These are phyloP conservation scores for Eulemur macaco DNA, from an alignment of 2,113 vertebrate genomes.

Conservation along the genomic window DNA sequence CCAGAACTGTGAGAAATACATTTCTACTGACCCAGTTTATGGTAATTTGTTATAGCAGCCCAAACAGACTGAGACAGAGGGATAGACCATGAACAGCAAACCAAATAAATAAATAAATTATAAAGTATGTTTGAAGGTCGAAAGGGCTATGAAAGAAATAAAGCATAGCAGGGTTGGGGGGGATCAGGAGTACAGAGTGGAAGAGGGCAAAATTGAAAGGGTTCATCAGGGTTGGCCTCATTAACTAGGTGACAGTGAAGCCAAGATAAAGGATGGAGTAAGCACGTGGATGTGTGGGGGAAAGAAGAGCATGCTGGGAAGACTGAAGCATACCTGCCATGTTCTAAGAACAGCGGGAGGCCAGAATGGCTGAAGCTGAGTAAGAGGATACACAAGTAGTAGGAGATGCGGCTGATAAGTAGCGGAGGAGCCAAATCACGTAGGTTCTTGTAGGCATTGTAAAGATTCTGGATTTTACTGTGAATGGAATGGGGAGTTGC, in stretches of 20 bases:
- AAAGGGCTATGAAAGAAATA: background rate
- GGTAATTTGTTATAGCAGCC: background rate
- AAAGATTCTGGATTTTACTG: background rate
- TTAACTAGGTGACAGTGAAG: background rate
- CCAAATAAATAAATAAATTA: background rate
- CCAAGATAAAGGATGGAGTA: background rate
- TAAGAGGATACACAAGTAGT: background rate
- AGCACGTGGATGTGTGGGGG: background rate
- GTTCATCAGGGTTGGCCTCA: background rate
- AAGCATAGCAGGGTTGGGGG: background rate
- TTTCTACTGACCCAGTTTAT: background rate
- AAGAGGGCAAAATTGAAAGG: background rate
- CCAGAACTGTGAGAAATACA: background rate
- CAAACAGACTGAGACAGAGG: background rate
- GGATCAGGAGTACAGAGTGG: background rate
- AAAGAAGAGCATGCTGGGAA: background rate
- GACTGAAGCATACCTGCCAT: background rate
- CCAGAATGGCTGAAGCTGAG: background rate
- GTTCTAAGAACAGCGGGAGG: background rate
- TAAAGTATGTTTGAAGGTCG: background rate
- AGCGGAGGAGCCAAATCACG: background rate
- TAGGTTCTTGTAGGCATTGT: background rate
- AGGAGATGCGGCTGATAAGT: background rate
- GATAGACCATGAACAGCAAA: background rate
- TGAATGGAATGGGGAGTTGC: background rate